phyloP scores from a whole-genome alignment of 2,888 invertebrate species.

The Drosophila yooni region DNA sequence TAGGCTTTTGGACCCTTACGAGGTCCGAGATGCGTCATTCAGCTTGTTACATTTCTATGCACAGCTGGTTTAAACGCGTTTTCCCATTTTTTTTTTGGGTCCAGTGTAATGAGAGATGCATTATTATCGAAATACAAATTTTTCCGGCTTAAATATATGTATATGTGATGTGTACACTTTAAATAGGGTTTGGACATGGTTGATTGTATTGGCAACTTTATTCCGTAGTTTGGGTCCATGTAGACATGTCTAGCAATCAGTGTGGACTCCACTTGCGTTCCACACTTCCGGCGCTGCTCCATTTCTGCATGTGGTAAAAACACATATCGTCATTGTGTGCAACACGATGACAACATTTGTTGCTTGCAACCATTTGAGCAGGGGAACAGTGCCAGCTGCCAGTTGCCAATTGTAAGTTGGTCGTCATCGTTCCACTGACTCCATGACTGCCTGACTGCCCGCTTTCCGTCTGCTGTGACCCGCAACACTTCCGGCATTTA shows the following conservation, averaged over 20 bases:
- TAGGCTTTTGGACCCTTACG: background rate
- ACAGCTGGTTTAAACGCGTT: too few species aligned
- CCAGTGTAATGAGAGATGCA: background rate
- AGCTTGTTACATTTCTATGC: background rate
- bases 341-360: conserved; percentile 66
- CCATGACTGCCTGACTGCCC: conserved; percentile 15
- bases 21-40: background rate
- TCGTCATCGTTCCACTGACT: conserved; percentile 1
- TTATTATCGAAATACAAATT: background rate
- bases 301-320: conserved; percentile 10
- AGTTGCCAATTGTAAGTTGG: conserved; percentile 19
- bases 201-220: conserved; percentile 4
- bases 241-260: conserved; percentile 33
- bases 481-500: conserved; percentile 79
- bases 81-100: too few species aligned
- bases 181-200: background rate
- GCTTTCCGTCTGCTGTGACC: conserved; percentile 40
- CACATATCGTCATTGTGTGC: conserved; percentile 46
- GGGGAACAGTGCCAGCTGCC: conserved; percentile 27
- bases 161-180: background rate
- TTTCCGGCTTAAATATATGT: background rate
- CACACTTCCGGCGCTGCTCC: background rate
- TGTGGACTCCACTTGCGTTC: background rate
- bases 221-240: background rate
- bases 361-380: conserved; percentile 36